Evolutionary conservation across 92 coral and sea anemone species (phyloP).

Genomic region (Epizoanthus scotinus): DNA sequence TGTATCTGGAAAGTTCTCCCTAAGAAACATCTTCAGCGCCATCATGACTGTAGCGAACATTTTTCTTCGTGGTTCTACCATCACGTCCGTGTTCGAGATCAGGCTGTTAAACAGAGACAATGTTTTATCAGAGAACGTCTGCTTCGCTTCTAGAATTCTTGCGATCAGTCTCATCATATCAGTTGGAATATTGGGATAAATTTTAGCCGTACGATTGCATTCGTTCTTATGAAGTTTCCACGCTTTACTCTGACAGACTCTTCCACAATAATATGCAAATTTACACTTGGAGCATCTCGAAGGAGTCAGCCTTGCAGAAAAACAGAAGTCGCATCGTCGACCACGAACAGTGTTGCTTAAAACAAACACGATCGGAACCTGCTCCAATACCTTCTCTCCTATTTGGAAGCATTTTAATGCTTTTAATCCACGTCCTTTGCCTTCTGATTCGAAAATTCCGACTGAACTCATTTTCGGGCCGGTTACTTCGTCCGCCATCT

Average conservation of each 20-base stretch:
- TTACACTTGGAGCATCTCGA: constrained; percentile 89
- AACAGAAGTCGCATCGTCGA: constrained; percentile 79
- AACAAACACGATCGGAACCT: constrained; percentile 67
- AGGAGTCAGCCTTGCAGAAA: constrained; percentile 47
- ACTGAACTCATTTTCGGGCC: neutral
- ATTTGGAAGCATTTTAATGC: constrained; percentile 54
- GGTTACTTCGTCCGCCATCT: constrained; percentile 46
- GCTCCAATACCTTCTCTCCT: constrained; percentile 63
- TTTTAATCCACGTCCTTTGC: constrained; percentile 81
- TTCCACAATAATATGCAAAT: constrained; percentile 82
- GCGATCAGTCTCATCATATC: constrained; percentile 79
- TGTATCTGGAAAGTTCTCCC: constrained; percentile 44
- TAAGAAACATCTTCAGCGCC: constrained; percentile 60
- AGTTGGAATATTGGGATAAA: constrained; percentile 76
- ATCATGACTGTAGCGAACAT: constrained; percentile 66
- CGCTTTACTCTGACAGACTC: constrained; percentile 77
- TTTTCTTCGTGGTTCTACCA: constrained; percentile 59
- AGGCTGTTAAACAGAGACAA: constrained; percentile 51
- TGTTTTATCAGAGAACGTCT: constrained; percentile 1
- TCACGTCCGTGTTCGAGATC: constrained; percentile 71
- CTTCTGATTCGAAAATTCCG: constrained; percentile 55
- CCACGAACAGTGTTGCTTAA: constrained; percentile 72
- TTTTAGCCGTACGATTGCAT: constrained; percentile 63
- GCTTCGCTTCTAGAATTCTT: constrained; percentile 54
- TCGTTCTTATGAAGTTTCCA: constrained; percentile 91